A percentile compares a stretch with the other conserved stretches of the same genome.
Conservation (phyloP, 2,797 vertebrate species). For the Cirrhinus mrigala region DNA sequence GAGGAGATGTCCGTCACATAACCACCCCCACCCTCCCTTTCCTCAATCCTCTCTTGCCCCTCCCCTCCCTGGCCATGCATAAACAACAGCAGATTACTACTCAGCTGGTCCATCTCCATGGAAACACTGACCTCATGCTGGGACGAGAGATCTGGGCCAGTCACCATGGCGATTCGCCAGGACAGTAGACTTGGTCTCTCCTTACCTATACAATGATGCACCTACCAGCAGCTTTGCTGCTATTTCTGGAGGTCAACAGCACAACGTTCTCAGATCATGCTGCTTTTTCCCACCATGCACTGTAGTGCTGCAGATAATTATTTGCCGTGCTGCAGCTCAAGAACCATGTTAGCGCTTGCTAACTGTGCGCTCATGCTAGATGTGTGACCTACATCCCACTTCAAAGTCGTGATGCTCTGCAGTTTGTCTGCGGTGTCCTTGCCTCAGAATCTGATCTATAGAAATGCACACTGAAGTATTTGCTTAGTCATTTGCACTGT, state of each 20-base stretch:
- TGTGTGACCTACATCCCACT: conserved; percentile 54
- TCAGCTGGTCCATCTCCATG: conserved; percentile 77
- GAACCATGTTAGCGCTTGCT: conserved; percentile 21
- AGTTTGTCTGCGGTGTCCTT: conserved; percentile 45
- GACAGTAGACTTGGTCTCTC: conserved; percentile 75
- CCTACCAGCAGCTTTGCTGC: conserved; percentile 44
- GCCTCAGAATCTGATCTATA: conserved; percentile 22
- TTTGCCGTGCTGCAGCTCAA: conserved; percentile 14
- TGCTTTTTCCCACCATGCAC: background rate
- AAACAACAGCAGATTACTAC: conserved; percentile 76
- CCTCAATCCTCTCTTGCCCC: conserved; percentile 33
- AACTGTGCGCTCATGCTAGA: conserved; percentile 39
- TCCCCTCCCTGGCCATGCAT: conserved; percentile 62
- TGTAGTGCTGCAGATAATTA: conserved; percentile 3
- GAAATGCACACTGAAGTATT: conserved; percentile 29
- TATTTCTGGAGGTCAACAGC: conserved; percentile 34
- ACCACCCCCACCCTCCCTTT: conserved; percentile 44
- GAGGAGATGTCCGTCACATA: conserved; percentile 42
- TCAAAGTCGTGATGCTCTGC: conserved; percentile 60
- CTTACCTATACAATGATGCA: conserved; percentile 75
- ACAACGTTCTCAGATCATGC: background rate
- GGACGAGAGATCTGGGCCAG: conserved; percentile 72
- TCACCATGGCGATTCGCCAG: conserved; percentile 80
- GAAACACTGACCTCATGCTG: conserved; percentile 80
- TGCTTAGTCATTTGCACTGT: conserved; percentile 35